These are phyloP conservation scores for Campaea margaritaria DNA, from an alignment of 2,888 invertebrate species.

Conservation along the genomic window DNA sequence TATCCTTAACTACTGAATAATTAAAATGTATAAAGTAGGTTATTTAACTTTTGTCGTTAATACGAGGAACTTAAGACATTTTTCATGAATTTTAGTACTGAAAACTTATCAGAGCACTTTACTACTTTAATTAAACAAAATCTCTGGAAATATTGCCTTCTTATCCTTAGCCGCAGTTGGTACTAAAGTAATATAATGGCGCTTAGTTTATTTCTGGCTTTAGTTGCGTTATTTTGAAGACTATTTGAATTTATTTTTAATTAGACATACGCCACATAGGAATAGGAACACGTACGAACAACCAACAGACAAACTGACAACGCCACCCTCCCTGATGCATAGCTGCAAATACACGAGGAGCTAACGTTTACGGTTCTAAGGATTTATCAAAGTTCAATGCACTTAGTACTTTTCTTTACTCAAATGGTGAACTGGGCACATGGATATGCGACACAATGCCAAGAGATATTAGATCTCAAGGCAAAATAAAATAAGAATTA, in stretches of 20 bases:
- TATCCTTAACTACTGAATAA: background rate
- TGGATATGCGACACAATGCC: background rate
- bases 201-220: too few species aligned
- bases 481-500: too few species aligned
- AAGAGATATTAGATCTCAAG: too few species aligned
- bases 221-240: background rate
- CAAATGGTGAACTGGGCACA: background rate
- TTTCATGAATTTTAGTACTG: background rate
- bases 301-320: conserved; percentile 30
- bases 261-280: conserved; percentile 19
- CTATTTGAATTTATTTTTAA: conserved; percentile 20
- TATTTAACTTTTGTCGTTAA: background rate
- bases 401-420: too few species aligned
- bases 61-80: background rate
- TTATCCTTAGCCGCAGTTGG: background rate
- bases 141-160: background rate
- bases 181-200: too few species aligned
- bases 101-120: conserved; percentile 38
- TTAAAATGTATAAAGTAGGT: background rate
- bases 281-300: conserved; percentile 18
- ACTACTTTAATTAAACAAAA: conserved; percentile 27
- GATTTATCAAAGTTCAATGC: background rate
- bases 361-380: background rate
- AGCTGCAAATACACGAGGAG: conserved; percentile 24
- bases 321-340: conserved; percentile 26